Evolutionary conservation across 2,113 vertebrate genomes (phyloP), one percentile per base, ranked within the genome.

Genomic region (Nothocercus nigrocapillus): DNA sequence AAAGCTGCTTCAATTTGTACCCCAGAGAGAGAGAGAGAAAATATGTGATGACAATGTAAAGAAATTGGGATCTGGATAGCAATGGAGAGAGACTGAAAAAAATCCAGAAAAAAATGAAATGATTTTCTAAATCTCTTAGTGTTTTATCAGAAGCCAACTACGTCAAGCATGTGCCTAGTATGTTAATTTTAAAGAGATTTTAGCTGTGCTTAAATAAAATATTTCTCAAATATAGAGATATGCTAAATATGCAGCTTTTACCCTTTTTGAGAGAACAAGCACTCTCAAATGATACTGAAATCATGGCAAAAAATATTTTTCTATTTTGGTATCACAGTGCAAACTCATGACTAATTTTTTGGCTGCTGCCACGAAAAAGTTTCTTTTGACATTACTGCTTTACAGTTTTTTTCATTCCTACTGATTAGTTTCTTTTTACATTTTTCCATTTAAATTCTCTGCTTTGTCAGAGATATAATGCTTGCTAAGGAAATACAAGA

Each of bases 281-380:
- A 61, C 87, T 82, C 85, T 85, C 34, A 76, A 88, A 91, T 77
- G 20, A 82, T 74, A 80, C 30, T 74, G 67, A 94, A 93, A 22
- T 88, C 47, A 64, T 4, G 15, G 79, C 34, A 88, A 93, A 83
- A 94, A 88, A 69, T 63, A 75, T 81, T 92, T 82, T 85, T 93
- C 90, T 92, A 87, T 87, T 96, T 89, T 5, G 2, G 63, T 80
- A 91, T 40, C n/a, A 79, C 7, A 90, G 36, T 74, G 76, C 72
- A 94, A 95, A 91, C 36, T 83, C 81, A 40, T 93, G 82, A 94
- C 84, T 95, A 80, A 63, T 87, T 79, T 87, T 85, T 75, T 92
- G 74, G 78, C 58, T 89, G 82, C 78, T 95, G 53, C 79, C 49
- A 89, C 73, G 54, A 67, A 0, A 58, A 82, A 58, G 77, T 79